Base-by-base conservation (phyloP, 2,888 invertebrate species). In the Ichneumoninae sp. region DNA sequence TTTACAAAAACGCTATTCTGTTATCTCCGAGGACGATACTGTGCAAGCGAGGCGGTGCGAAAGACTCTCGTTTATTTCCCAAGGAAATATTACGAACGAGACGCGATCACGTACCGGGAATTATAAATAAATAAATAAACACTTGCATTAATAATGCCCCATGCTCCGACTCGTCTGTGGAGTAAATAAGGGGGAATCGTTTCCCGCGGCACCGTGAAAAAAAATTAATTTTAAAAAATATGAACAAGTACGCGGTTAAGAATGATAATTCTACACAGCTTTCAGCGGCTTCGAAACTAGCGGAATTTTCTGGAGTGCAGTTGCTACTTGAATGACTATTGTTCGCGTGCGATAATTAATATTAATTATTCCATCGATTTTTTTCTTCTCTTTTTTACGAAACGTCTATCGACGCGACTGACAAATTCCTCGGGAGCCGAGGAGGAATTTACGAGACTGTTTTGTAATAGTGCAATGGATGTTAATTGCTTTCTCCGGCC, bases 1-100 rank as follows among this genome's bases (percentile, higher is more conserved):
- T 47, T 44, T 22, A 7, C 36, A 26, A 26, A 52, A 22, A 16
- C 33, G 36, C 60, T n/a, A 13, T 60, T 19, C 52, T 22, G 52
- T 69, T 66, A 6, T n/a, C n/a, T 4, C 13, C 19, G 30, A 26
- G 69, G 52, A 69, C 68, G 72, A 81, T 68, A 36, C 47, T 26
- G 19, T 52, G 19, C 60, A 22, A 40, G 19, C 74, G 47, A 10
- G 19, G 1, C 4, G 36, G 80, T 8, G 44, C 57, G 44, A 33
- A 19, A 60, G 70, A 86, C 86, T 89, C 85, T 85, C 74, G 83
- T 84, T 33, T 84, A 86, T 89, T 88, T 88, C 77, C 44, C 44
- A 1, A 13, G 50, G 78, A 89, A 89, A 89, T 86, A 82, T 86
- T 65, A 16, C 30, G 3, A 40, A 76, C 66, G 66, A 76, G 80